phyloP scores from a whole-genome alignment of 2,888 invertebrate species.

The Eilema sororculum region DNA sequence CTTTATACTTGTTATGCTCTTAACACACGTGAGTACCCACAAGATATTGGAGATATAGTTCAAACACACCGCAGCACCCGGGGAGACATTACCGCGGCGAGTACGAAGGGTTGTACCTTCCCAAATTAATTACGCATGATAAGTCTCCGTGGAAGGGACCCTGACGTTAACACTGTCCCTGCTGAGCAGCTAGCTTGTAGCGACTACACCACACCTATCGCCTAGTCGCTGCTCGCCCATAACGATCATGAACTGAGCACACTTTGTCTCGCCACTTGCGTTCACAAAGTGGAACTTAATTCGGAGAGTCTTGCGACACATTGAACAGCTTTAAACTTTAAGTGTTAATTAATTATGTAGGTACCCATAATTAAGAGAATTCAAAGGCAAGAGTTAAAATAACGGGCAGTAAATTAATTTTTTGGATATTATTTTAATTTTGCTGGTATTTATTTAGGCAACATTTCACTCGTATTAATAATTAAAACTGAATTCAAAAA shows the following conservation, averaged over 20 bases:
- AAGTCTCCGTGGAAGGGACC: neutral
- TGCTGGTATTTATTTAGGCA: too few species aligned
- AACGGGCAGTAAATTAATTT: too few species aligned
- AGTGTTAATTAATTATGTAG: neutral
- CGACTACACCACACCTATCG: neutral
- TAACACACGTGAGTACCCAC: neutral
- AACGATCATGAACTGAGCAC: neutral
- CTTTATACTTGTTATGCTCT: too few species aligned
- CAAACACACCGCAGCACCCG: neutral
- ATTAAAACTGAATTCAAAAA: too few species aligned
- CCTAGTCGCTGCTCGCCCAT: neutral
- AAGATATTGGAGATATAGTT: neutral
- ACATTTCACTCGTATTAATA: too few species aligned
- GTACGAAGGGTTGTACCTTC: neutral
- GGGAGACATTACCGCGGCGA: neutral
- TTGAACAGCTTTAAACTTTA: too few species aligned
- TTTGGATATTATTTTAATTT: too few species aligned
- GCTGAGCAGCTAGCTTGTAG: too few species aligned
- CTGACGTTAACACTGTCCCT: neutral
- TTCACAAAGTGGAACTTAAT: neutral
- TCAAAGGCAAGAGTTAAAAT: too few species aligned
- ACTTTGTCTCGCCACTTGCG: neutral
- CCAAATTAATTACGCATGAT: constrained; percentile 2
- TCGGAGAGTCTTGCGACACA: neutral
- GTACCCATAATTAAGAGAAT: neutral